phyloP scores from a whole-genome alignment of 2,113 vertebrate species.

The Melospiza georgiana region DNA sequence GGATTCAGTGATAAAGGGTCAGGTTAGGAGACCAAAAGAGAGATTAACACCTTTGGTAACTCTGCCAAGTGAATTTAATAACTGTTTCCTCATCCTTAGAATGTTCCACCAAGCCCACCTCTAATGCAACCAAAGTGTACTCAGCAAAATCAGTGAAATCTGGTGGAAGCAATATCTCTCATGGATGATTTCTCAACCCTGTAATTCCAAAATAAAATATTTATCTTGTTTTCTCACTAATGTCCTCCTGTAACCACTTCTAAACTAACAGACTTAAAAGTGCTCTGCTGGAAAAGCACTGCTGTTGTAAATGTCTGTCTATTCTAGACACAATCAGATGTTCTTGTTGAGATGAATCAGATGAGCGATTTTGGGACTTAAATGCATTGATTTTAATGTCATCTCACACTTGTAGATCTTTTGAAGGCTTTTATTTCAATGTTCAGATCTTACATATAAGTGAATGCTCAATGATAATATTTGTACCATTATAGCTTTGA shows the following conservation, averaged over 20 bases:
- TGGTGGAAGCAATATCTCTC: neutral
- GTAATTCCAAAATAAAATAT: constrained; percentile 18
- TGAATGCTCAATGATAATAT: neutral
- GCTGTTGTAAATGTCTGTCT: neutral
- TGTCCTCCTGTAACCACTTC: neutral
- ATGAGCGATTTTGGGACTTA: neutral
- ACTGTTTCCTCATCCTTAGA: neutral
- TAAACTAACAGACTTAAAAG: neutral
- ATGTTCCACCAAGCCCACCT: neutral
- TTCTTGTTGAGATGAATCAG: constrained; percentile 16
- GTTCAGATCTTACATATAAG: neutral
- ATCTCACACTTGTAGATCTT: neutral
- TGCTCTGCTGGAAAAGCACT: neutral
- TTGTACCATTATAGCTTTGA: neutral
- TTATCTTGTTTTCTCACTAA: neutral
- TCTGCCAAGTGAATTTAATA: neutral
- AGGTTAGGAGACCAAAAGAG: neutral
- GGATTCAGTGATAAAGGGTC: neutral
- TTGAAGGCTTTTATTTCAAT: neutral
- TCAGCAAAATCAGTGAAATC: neutral
- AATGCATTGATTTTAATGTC: neutral
- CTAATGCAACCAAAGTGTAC: neutral
- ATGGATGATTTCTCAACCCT: neutral
- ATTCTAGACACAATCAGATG: neutral
- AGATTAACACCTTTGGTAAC: neutral